Conservation (phyloP, 2,888 invertebrate species). For the Anthophora plumipes region DNA sequence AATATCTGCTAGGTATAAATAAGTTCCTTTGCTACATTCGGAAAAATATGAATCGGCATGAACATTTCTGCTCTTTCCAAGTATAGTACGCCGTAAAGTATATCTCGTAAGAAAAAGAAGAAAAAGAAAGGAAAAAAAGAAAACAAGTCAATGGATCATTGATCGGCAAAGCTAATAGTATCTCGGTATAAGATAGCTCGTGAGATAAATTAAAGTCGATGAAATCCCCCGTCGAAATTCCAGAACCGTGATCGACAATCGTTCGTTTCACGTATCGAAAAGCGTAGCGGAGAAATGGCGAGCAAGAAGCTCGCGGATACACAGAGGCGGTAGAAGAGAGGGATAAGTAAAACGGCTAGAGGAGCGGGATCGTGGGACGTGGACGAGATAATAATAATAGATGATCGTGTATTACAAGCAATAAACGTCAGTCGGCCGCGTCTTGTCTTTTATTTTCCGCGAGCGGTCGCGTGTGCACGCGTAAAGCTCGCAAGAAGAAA, state of each 20-base stretch:
- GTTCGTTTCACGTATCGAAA: conserved; percentile 52
- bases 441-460: conserved; percentile 68
- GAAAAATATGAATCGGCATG: too few species aligned
- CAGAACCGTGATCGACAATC: conserved; percentile 23
- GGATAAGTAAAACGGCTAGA: conserved; percentile 53
- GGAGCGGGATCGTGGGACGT: conserved; percentile 60
- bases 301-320: conserved; percentile 57
- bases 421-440: conserved; percentile 69
- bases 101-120: too few species aligned
- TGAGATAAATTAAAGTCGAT: too few species aligned
- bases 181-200: too few species aligned
- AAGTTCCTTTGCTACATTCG: too few species aligned
- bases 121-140: too few species aligned
- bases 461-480: conserved; percentile 59
- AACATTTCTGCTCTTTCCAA: too few species aligned
- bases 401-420: conserved; percentile 74
- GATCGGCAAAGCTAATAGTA: too few species aligned
- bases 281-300: conserved; percentile 48
- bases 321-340: neutral
- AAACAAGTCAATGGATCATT: too few species aligned
- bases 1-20: too few species aligned
- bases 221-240: neutral
- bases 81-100: too few species aligned
- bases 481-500: conserved; percentile 46
- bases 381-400: conserved; percentile 74